Evolutionary conservation across 23 tunicate species (phyloP).

Genomic region (Trididemnum miniatum): DNA sequence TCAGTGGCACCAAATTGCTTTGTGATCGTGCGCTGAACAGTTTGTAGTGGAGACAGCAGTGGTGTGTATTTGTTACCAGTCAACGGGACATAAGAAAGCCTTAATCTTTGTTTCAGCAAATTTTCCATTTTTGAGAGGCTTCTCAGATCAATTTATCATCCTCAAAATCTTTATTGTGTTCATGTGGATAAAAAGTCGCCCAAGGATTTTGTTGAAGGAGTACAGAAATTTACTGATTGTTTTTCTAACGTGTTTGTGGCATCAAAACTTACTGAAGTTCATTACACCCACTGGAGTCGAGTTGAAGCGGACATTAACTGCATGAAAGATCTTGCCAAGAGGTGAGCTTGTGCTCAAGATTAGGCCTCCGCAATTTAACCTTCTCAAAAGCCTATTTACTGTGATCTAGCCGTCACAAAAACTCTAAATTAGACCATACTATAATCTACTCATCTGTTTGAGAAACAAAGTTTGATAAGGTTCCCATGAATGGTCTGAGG

Average conservation of each 20-base stretch:
- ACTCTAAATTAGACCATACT: no score
- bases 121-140: conserved; percentile 69
- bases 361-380: background rate
- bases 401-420: background rate
- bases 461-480: no score
- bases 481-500: no score
- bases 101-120: conserved; percentile 38
- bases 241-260: conserved; percentile 85
- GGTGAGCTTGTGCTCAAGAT: conserved; percentile 24
- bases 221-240: conserved; percentile 42
- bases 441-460: no score
- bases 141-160: conserved; percentile 89
- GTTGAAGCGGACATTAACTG: conserved; percentile 90
- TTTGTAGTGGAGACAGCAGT: no score
- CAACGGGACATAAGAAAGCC: no score
- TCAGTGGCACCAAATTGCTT: no score
- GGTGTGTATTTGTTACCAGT: no score
- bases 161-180: conserved; percentile 91
- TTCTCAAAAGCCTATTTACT: no score
- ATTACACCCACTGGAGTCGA: conserved; percentile 85
- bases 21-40: no score
- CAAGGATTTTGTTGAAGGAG: conserved; percentile 32
- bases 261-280: conserved; percentile 45
- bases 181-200: conserved; percentile 91
- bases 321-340: conserved; percentile 50